Percentiles rank a stretch among this genome's conserved stretches.
These are phyloP conservation scores for Podiceps cristatus DNA, from an alignment of 2,113 vertebrate species.

Conservation along the genomic window DNA sequence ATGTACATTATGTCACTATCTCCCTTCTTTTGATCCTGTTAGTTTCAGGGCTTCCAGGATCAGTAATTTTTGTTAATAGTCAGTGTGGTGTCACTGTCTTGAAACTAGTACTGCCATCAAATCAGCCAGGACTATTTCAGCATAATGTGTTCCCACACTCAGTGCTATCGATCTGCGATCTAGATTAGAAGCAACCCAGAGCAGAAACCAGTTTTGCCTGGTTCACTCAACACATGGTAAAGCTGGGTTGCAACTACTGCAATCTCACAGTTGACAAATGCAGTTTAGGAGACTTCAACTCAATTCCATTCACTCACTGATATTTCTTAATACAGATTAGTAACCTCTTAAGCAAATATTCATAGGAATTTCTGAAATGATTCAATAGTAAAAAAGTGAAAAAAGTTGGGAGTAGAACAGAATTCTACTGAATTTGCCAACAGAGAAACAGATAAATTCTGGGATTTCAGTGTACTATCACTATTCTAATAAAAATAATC, in stretches of 20 bases:
- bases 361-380: background rate
- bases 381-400: background rate
- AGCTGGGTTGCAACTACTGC: accelerated
- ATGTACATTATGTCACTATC: background rate
- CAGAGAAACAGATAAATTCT: background rate
- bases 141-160: background rate
- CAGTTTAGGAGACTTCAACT: background rate
- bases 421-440: background rate
- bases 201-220: background rate
- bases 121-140: background rate
- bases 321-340: background rate
- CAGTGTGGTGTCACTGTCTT: background rate
- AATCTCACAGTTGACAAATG: background rate
- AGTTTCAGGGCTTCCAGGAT: background rate
- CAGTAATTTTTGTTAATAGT: background rate
- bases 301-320: background rate
- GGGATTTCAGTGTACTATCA: background rate
- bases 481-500: background rate
- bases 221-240: background rate
- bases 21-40: background rate
- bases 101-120: background rate
- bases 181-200: background rate
- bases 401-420: accelerated
- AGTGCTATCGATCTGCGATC: background rate
- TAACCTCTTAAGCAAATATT: background rate